These are phyloP conservation scores for Stenotaenia linearis DNA, from an alignment of 2,888 invertebrate genomes.

Conservation along the genomic window DNA sequence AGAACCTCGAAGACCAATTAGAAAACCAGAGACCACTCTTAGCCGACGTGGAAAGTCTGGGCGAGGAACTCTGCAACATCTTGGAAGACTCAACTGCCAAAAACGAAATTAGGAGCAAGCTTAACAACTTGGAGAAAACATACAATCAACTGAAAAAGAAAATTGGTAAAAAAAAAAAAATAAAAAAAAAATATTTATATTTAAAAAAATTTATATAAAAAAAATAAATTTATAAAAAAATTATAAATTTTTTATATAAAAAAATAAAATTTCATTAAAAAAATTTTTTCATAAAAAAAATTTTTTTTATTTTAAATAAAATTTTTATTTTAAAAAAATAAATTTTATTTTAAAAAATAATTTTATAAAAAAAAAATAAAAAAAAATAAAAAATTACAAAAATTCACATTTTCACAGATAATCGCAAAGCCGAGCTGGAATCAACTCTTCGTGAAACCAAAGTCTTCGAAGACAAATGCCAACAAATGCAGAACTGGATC, in stretches of 20 bases:
- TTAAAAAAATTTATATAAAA: no score
- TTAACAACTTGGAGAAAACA: constrained; percentile 77
- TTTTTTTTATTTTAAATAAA: no score
- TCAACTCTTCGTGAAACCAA: constrained; percentile 75
- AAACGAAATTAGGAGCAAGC: constrained; percentile 82
- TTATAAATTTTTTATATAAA: no score
- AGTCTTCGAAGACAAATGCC: constrained; percentile 81
- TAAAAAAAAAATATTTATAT: no score
- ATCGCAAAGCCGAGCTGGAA: constrained; percentile 77
- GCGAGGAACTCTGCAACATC: constrained; percentile 75
- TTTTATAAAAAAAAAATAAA: no score
- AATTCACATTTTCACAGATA: constrained; percentile 38
- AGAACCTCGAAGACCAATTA: constrained; percentile 74
- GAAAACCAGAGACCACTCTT: constrained; percentile 82
- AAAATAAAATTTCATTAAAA: no score
- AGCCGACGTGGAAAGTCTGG: constrained; percentile 83
- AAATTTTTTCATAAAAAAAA: no score
- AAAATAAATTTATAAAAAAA: no score
- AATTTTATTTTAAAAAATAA: no score
- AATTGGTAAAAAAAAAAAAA: constrained; percentile 67
- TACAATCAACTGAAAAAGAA: constrained; percentile 85
- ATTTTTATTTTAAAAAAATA: no score
- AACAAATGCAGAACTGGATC: constrained; percentile 84
- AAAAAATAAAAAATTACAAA: no score
- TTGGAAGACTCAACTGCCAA: constrained; percentile 83